These are phyloP conservation scores for Cyprinodon variegatus DNA, from an alignment of 2,113 vertebrate genomes.

Conservation along the genomic window DNA sequence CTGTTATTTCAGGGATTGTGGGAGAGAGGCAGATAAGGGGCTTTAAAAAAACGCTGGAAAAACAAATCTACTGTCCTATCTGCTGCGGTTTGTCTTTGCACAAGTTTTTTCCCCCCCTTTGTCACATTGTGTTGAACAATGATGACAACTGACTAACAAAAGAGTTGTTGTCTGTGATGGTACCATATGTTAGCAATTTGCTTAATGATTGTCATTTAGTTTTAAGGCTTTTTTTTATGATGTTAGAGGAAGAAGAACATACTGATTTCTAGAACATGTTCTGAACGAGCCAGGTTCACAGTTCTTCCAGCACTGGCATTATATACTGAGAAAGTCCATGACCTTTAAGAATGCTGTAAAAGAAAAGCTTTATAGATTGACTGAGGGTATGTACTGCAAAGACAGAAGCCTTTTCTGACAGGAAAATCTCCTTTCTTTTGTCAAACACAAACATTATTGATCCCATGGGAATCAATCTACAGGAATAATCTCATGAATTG, in stretches of 20 bases:
- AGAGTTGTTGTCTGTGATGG: neutral
- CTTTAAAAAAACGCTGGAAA: constrained; percentile 13
- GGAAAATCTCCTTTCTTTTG: constrained; percentile 26
- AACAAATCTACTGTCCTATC: constrained; percentile 10
- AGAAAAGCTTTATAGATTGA: constrained; percentile 27
- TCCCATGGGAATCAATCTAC: constrained; percentile 16
- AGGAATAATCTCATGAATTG: neutral
- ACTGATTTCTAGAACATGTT: constrained; percentile 1
- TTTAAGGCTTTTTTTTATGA: neutral
- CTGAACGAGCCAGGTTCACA: constrained; percentile 14
- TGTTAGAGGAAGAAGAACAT: neutral
- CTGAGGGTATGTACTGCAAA: neutral
- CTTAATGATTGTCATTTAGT: neutral
- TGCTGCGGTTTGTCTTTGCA: neutral
- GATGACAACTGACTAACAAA: neutral
- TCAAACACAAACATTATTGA: constrained; percentile 14
- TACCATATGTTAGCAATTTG: neutral
- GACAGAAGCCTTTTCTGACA: constrained; percentile 6
- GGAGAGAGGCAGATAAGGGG: constrained; percentile 30
- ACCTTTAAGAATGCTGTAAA: constrained; percentile 35
- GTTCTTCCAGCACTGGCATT: constrained; percentile 11
- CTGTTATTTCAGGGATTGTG: constrained; percentile 37
- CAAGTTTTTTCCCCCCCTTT: neutral
- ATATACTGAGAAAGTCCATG: constrained; percentile 3
- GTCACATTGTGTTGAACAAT: neutral